A percentile compares a stretch with the other conserved stretches of the same genome.
Conservation (phyloP, 2,888 invertebrate genomes). For the Metalampra italica region DNA sequence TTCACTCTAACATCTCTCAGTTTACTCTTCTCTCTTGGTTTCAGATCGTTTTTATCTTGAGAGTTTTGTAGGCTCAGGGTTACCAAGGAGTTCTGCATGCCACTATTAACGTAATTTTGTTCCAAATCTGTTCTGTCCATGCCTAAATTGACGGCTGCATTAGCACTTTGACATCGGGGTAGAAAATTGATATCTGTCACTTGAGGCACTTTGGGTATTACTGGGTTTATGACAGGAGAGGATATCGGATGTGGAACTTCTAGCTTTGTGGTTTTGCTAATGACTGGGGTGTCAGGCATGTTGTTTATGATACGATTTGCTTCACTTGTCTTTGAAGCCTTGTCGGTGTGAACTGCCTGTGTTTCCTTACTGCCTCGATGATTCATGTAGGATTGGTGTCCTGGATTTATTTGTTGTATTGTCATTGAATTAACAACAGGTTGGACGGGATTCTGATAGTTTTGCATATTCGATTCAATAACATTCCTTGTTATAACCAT, state of each 20-base stretch:
- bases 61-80: slow-evolving; percentile 55
- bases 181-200: slow-evolving; percentile 63
- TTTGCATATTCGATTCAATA: slow-evolving; percentile 54
- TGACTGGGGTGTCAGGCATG: slow-evolving; percentile 50
- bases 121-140: slow-evolving; percentile 62
- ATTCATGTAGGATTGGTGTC: slow-evolving; percentile 57
- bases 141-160: slow-evolving; percentile 60
- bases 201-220: slow-evolving; percentile 65
- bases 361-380: slow-evolving; percentile 63
- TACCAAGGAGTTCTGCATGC: slow-evolving; percentile 49
- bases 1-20: slow-evolving; percentile 69
- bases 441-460: slow-evolving; percentile 43
- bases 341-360: slow-evolving; percentile 65
- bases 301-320: slow-evolving; percentile 44
- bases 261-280: slow-evolving; percentile 62
- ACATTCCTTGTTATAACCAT: slow-evolving; percentile 60
- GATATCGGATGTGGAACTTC: slow-evolving; percentile 73
- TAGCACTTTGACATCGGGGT: slow-evolving; percentile 70
- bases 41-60: slow-evolving; percentile 57
- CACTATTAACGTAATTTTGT: slow-evolving; percentile 39
- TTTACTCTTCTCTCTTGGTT: slow-evolving; percentile 68
- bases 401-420: slow-evolving; percentile 61
- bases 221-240: slow-evolving; percentile 68
- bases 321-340: slow-evolving; percentile 53
- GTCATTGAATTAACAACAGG: slow-evolving; percentile 60